These are phyloP conservation scores for Globodera ellingtonae DNA, from an alignment of 1,140 invertebrate species.

Conservation along the genomic window DNA sequence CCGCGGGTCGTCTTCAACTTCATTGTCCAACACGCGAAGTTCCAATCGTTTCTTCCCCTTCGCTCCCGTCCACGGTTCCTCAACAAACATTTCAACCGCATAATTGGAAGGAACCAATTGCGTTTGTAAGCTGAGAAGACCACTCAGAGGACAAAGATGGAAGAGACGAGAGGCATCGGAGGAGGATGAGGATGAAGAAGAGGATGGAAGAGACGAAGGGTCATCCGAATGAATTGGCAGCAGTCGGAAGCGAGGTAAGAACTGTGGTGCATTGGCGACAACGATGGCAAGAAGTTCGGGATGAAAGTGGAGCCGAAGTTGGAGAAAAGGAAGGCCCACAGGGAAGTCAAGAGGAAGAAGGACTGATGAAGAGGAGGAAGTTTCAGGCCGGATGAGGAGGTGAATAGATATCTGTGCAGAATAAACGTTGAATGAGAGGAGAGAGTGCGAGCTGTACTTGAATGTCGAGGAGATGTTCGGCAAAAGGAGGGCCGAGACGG, in stretches of 20 bases:
- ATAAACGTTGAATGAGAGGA: not conserved
- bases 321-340: not conserved
- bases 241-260: not conserved
- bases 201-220: not conserved
- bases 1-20: not conserved
- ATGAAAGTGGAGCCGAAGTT: not conserved
- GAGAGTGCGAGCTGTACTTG: not conserved
- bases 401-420: not conserved
- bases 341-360: not conserved
- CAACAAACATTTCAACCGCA: not conserved
- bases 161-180: not conserved
- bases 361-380: not conserved
- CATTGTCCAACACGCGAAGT: not conserved
- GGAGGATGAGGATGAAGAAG: not conserved
- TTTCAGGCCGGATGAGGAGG: not conserved
- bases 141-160: constrained; percentile 3
- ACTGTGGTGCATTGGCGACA: not conserved
- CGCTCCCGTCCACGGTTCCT: not conserved
- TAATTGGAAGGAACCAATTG: not conserved
- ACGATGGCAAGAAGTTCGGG: not conserved
- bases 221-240: not conserved
- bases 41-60: not conserved
- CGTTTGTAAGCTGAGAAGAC: not conserved
- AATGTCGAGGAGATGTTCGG: not conserved
- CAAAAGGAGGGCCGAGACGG: not conserved